Base-by-base conservation (phyloP, 2,888 invertebrate genomes). In the Allacma fusca region DNA sequence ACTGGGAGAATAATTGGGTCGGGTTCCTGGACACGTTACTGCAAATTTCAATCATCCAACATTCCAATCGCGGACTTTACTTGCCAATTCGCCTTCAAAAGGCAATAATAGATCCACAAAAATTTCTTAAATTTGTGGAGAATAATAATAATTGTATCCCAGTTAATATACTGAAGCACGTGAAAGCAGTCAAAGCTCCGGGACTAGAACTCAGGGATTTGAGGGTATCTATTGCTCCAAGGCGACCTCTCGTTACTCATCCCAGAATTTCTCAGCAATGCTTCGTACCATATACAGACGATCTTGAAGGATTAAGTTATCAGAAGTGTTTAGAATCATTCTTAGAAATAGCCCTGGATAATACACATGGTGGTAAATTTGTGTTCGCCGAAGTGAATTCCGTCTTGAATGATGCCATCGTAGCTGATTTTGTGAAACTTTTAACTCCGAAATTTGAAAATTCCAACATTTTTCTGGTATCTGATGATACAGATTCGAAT, bases 1-100 rank as follows among this genome's bases (percentile, higher is more conserved):
- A 85, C 75, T 96, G 95, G 95, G 89, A 90, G 70, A 91, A 91
- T 84, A 94, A 94, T 87, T 97, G 96, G 95, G 91, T 94, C 12
- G 90, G 93, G 1, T 95, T 95, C 86, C 90, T 97, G 88, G 96
- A 97, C 87, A 93, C 93, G 44, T 92, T 97, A 91, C 88, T 97
- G 19, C 96, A 97, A 87, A 91, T 94, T 84, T 90, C 91, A 84
- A 91, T 95, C 70, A 86, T 95, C 29, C 90, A 91, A 29, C 89
- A 91, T 77, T 91, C 92, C 81, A 90, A 91, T 0, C 89, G 93
- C 29, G 90, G 91, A 1, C 89, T 94, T 2, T 89, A 91, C 84
- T 89, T 94, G 0, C 95, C 95, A 0, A 94, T 93, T 0, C 90
- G 92, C 75, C 91, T 94, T 40, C 90, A 91, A 84, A 91, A 89